Evolutionary conservation across 1,140 invertebrate genomes (phyloP), one percentile per base, ranked within the genome.

Genomic region (Sipha flava): DNA sequence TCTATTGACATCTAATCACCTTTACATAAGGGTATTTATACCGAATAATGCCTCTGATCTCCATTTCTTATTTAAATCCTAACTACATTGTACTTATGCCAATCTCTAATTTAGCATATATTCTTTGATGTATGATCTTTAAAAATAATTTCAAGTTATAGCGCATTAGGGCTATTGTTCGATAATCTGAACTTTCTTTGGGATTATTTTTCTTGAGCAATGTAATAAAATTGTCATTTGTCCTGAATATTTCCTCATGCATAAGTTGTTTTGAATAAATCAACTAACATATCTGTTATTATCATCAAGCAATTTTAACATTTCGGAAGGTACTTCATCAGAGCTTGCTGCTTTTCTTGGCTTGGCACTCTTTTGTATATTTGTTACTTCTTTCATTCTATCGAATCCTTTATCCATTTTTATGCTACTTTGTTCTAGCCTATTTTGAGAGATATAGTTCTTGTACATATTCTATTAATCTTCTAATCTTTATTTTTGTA

Each of bases 281-380:
- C 57, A 62, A 62, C 79, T 59, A 81, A 16, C 57, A 62, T 62
- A 62, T 62, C 57, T 62, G 21, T 5, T 21, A 45, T 45, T 12
- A 45, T n/a, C 49, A 54, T 82, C 7, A 82, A 45, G 43, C 10
- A 45, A n/a, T n/a, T n/a, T n/a, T n/a, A n/a, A 49, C 10, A 82
- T 18, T 66, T 10, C 5, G 4, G 43, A 45, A 45, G 43, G 43
- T 45, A 80, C 54, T 72, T 70, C 31, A 72, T 80, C 80, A 12
- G 31, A 29, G 21, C 66, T 68, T 34, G 29, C 6, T 31, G 80
- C 80, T 73, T 80, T 80, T 12, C 52, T 57, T 21, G 26, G 16
- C 45, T 82, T 72, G 73, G 49, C 57, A 54, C n/a, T n/a, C n/a
- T n/a, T n/a, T n/a, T n/a, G n/a, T n/a, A n/a, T n/a, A n/a, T n/a